Base-by-base conservation (phyloP, 2,888 invertebrate genomes). In the Drosophila flavopinicola region DNA sequence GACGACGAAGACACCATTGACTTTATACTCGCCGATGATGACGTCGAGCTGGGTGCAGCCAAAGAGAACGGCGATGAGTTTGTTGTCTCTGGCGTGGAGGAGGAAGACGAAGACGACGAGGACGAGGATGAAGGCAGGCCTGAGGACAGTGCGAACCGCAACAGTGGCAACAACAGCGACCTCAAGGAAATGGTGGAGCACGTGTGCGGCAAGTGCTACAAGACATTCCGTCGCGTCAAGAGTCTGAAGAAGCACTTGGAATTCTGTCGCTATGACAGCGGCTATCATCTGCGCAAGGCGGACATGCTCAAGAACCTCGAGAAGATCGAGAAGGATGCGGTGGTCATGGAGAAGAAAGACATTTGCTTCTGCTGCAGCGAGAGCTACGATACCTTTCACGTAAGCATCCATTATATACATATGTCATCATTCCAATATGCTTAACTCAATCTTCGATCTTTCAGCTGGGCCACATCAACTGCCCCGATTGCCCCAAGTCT, bases 401-500 rank as follows among this genome's bases (percentile, higher is more conserved):
- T 91, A 80, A n/a, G n/a, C n/a, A n/a, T n/a, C n/a, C n/a, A n/a
- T n/a, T n/a, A n/a, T n/a, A n/a, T n/a, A n/a, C n/a, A n/a, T n/a
- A n/a, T n/a, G n/a, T n/a, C n/a, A n/a, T n/a, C n/a, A n/a, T n/a
- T n/a, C n/a, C n/a, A n/a, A n/a, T n/a, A n/a, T n/a, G n/a, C n/a
- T 15, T 59, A 41, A 66, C 17, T 6, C 4, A 3, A 33, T 5
- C 3, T 4, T n/a, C 0, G 0, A 3, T 11, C 32, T 59, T 75
- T 17, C 44, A 92, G 92, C 69, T 88, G 57, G 91, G 91, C 2
- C 90, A 91, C 51, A 91, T 91, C 24, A 90, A 87, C 68, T 94
- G 94, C 68, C 89, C 90, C 3, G 90, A 93, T 71, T 97, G 97
- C 83, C 93, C 93, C 9, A 95, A 96, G 87, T 93, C 94, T 3